These are phyloP conservation scores for Thomomys bottae DNA, from an alignment of 2,113 vertebrate genomes.

Conservation along the genomic window DNA sequence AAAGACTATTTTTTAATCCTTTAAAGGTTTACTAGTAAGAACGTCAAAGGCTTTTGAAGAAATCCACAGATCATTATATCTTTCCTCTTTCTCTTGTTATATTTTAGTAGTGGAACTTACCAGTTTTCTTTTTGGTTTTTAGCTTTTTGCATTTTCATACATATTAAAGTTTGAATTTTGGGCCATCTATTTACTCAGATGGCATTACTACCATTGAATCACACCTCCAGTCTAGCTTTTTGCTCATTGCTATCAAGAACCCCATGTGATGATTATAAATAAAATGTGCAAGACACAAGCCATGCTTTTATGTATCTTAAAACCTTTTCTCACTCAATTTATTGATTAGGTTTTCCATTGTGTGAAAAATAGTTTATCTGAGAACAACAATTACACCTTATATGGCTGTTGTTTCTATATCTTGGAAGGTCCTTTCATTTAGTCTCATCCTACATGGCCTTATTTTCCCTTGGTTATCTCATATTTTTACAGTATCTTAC, in stretches of 20 bases:
- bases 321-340: neutral
- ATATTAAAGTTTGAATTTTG: neutral
- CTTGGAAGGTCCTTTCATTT: too few relatives aligned
- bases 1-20: neutral
- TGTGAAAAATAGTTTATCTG: neutral
- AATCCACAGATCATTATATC: neutral
- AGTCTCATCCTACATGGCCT: too few relatives aligned
- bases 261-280: too few relatives aligned
- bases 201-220: neutral
- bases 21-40: neutral
- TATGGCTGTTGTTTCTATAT: too few relatives aligned
- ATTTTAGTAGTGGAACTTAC: neutral
- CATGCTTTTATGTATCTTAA: neutral
- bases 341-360: neutral
- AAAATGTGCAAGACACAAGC: neutral
- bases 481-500: too few relatives aligned
- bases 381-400: too few relatives aligned
- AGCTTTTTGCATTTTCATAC: neutral
- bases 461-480: too few relatives aligned
- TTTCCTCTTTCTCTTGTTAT: neutral
- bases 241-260: too few relatives aligned
- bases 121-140: neutral
- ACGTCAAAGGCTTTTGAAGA: neutral
- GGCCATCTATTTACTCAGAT: too few relatives aligned
- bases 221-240: neutral